Percentiles rank a stretch among this genome's conserved stretches.
These are phyloP conservation scores for Antidorcas marsupialis DNA, from an alignment of 2,113 vertebrate genomes.

Conservation along the genomic window DNA sequence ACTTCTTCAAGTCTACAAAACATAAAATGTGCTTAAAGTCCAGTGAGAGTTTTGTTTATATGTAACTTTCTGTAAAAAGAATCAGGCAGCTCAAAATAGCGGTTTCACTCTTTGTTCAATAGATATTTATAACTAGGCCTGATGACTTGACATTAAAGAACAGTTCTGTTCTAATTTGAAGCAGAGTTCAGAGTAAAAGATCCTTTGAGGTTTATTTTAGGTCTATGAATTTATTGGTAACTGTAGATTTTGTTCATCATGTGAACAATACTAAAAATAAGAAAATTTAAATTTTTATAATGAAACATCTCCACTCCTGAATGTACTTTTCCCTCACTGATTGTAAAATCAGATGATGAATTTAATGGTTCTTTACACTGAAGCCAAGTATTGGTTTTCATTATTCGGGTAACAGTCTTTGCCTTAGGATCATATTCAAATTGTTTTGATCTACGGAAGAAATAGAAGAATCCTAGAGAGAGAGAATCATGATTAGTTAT, in stretches of 20 bases:
- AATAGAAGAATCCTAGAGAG: constrained; percentile 88
- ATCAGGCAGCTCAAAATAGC: neutral
- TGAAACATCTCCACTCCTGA: neutral
- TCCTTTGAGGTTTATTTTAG: neutral
- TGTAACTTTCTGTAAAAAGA: neutral
- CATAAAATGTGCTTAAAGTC: neutral
- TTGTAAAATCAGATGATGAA: neutral
- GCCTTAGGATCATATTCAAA: constrained; percentile 86
- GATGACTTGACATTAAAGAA: neutral
- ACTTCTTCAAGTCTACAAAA: neutral
- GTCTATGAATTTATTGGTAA: constrained; percentile 8
- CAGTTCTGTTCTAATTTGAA: neutral
- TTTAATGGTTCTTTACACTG: constrained; percentile 81
- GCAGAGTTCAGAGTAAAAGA: constrained; percentile 9
- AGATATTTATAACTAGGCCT: neutral
- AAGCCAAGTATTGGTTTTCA: constrained; percentile 86
- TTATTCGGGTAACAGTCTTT: constrained; percentile 81
- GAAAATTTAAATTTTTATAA: neutral
- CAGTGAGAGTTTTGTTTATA: neutral
- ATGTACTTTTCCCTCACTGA: neutral
- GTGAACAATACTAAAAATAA: constrained; percentile 23
- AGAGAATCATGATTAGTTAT: constrained; percentile 35
- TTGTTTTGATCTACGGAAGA: constrained; percentile 85
- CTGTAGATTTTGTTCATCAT: constrained; percentile 24
- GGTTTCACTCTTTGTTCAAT: neutral